Conservation (phyloP, 2,888 invertebrate species). For the Podabrus alpinus region DNA sequence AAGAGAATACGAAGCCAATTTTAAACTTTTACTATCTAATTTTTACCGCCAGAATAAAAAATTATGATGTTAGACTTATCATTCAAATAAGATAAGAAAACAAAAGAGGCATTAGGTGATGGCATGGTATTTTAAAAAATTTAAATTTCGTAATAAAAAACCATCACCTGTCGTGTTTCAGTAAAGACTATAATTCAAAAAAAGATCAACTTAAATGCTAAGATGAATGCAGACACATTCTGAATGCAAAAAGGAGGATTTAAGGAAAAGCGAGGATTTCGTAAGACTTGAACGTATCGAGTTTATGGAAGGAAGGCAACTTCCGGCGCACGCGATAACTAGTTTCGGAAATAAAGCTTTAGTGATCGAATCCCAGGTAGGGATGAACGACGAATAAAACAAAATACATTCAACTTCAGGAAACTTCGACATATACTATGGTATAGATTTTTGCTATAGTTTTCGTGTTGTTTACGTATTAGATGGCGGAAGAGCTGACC, state of each 20-base stretch:
- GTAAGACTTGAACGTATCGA: conserved; percentile 51
- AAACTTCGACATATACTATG: background rate
- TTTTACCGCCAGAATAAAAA: background rate
- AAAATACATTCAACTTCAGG: conserved; percentile 9
- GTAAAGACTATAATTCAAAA: conserved; percentile 23
- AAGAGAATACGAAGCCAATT: background rate
- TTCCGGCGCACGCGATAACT: conserved; percentile 50
- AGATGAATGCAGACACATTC: conserved; percentile 46
- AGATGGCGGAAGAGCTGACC: background rate
- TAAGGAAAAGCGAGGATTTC: conserved; percentile 50
- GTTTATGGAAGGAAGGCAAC: conserved; percentile 48
- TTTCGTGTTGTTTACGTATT: background rate
- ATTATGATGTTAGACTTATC: background rate
- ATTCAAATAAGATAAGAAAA: background rate
- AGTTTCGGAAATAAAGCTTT: conserved; percentile 38
- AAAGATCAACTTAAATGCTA: conserved; percentile 40
- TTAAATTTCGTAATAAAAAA: conserved; percentile 2
- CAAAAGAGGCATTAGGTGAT: background rate
- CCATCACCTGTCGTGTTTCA: conserved; percentile 18
- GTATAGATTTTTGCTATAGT: background rate
- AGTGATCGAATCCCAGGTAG: conserved; percentile 32
- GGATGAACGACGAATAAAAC: conserved; percentile 19
- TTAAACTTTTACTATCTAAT: conserved; percentile 1
- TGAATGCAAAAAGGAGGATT: conserved; percentile 53
- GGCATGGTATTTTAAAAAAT: background rate